Evolutionary conservation across 2,888 invertebrate species (phyloP).

Genomic region (Agonopterix heracliana): DNA sequence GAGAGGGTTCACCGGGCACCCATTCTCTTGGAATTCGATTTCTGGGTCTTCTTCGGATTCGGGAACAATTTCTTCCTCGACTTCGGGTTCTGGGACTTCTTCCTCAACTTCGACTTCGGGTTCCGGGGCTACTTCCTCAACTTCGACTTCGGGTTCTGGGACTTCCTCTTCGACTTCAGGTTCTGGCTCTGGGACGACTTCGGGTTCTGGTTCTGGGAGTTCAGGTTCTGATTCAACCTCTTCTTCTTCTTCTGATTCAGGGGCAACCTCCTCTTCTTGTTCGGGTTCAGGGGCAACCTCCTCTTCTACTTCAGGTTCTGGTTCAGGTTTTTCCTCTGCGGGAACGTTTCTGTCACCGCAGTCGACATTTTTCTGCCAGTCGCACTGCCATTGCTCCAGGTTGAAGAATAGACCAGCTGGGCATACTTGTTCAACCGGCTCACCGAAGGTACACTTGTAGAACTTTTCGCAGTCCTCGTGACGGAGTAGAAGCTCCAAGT

Average conservation of each 20-base stretch:
- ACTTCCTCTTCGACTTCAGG: slow-evolving; percentile 23
- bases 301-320: slow-evolving; percentile 23
- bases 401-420: slow-evolving; percentile 76
- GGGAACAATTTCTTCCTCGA: not conserved
- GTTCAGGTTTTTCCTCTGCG: slow-evolving; percentile 35
- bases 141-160: slow-evolving; percentile 7
- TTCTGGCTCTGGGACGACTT: slow-evolving; percentile 15
- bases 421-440: slow-evolving; percentile 76
- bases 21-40: slow-evolving; percentile 38
- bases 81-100: slow-evolving; percentile 18
- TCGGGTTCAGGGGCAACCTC: slow-evolving; percentile 9
- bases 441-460: slow-evolving; percentile 80
- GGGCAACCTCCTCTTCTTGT: slow-evolving; percentile 2
- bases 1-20: slow-evolving; percentile 48
- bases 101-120: not conserved
- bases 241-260: slow-evolving; percentile 4
- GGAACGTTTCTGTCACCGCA: too few relatives aligned
- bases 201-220: not conserved
- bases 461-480: slow-evolving; percentile 78
- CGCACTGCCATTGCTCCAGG: slow-evolving; percentile 46
- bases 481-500: slow-evolving; percentile 69
- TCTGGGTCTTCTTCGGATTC: slow-evolving; percentile 1
- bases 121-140: slow-evolving; percentile 38
- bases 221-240: slow-evolving; percentile 14
- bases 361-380: too few relatives aligned